A percentile compares a stretch with the other conserved stretches of the same genome.
These are phyloP conservation scores for Heteromyza rotundicornis DNA, from an alignment of 2,888 invertebrate genomes.

Conservation along the genomic window DNA sequence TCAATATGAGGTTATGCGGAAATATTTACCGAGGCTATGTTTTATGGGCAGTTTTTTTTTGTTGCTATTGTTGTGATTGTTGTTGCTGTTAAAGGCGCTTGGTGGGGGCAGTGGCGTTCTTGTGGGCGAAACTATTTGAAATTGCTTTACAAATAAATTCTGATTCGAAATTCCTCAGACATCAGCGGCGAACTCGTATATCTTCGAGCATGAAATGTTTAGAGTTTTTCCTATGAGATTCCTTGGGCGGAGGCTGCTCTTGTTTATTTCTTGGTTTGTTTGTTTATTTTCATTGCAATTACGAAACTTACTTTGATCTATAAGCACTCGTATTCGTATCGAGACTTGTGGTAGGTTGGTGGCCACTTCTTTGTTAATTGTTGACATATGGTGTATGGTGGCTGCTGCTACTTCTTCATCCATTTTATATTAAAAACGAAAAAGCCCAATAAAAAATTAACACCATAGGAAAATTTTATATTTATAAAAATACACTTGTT, in stretches of 20 bases:
- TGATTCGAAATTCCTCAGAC: slow-evolving; percentile 11
- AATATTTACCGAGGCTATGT: neutral
- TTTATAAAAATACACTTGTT: slow-evolving; percentile 33
- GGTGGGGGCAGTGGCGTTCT: neutral
- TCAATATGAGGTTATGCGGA: neutral
- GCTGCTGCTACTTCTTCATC: neutral
- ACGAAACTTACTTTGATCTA: neutral
- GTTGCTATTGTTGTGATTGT: no score
- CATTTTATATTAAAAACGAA: neutral
- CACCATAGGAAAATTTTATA: slow-evolving; percentile 31
- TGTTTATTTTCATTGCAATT: slow-evolving; percentile 1
- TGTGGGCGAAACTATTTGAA: slow-evolving; percentile 21
- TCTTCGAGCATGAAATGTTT: neutral
- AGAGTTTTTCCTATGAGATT: no score
- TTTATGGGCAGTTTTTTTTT: neutral
- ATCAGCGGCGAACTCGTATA: neutral
- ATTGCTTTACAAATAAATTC: slow-evolving; percentile 52
- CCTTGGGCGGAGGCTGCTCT: no score
- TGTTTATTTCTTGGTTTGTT: neutral
- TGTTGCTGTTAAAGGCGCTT: neutral
- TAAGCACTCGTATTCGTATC: neutral
- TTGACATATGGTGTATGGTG: neutral
- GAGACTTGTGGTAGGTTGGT: neutral
- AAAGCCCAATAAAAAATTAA: neutral
- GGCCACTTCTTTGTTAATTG: neutral